phyloP scores from a whole-genome alignment of 2,113 vertebrate species.

The Rhea americana region DNA sequence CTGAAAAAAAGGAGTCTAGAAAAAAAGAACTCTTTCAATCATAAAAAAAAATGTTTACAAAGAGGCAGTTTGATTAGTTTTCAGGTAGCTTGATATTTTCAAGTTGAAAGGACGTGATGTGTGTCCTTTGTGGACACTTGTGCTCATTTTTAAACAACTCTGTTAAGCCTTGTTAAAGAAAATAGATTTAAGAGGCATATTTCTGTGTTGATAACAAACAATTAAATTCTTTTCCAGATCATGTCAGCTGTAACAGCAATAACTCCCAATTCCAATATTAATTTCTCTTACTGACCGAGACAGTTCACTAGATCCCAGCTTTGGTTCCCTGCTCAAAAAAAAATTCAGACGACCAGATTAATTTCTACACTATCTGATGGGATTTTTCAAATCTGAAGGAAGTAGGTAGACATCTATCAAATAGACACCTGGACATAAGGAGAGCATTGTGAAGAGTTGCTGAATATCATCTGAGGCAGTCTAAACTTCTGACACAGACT shows the following conservation, averaged over 20 bases:
- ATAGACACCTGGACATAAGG: background rate
- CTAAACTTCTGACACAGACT: background rate
- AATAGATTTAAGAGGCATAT: background rate
- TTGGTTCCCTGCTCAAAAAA: background rate
- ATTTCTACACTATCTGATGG: background rate
- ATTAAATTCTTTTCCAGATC: background rate
- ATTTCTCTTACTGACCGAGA: background rate
- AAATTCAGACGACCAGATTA: background rate
- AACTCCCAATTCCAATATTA: background rate
- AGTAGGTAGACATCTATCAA: background rate
- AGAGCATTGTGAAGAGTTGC: background rate
- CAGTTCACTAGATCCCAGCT: background rate
- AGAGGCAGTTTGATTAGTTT: background rate
- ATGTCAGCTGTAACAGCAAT: background rate
- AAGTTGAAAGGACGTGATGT: background rate
- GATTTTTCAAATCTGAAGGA: background rate
- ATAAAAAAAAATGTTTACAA: background rate
- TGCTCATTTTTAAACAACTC: background rate
- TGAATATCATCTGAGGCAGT: background rate
- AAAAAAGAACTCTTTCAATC: background rate
- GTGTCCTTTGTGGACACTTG: background rate
- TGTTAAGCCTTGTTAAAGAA: background rate
- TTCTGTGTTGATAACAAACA: background rate
- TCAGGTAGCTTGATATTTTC: background rate
- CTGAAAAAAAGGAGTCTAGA: background rate